Evolutionary conservation across 2,113 vertebrate genomes (phyloP).

Genomic region (Drymodes brunneopygia): DNA sequence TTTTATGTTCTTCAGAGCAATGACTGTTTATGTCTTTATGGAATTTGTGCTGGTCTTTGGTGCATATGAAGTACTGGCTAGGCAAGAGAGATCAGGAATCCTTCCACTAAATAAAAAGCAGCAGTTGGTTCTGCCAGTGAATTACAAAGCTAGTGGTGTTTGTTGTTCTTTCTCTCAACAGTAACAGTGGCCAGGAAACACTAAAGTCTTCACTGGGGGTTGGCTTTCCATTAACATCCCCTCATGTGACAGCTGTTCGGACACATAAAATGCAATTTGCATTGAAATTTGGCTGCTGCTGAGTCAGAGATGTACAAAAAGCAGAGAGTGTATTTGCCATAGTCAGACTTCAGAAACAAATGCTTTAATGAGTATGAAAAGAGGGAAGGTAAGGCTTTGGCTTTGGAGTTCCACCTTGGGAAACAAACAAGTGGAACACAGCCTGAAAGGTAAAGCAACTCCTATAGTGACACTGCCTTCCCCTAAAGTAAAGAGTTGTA

Average conservation of each 20-base stretch:
- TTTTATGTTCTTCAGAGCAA: not conserved
- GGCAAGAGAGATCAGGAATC: not conserved
- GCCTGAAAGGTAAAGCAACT: not conserved
- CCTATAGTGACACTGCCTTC: not conserved
- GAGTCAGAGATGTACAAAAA: not conserved
- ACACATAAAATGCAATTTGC: not conserved
- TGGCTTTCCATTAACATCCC: not conserved
- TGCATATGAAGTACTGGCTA: not conserved
- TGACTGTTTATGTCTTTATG: not conserved
- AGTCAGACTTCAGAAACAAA: not conserved
- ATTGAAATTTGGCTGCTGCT: not conserved
- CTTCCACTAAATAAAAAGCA: not conserved
- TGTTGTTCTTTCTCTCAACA: not conserved
- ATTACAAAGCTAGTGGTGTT: not conserved
- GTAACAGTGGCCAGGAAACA: not conserved
- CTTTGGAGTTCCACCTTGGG: not conserved
- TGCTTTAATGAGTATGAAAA: not conserved
- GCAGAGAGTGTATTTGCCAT: not conserved
- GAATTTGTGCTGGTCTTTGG: not conserved
- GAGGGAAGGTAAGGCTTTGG: not conserved
- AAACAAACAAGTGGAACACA: not conserved
- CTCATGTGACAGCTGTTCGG: not conserved
- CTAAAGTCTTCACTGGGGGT: not conserved
- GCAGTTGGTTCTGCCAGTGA: not conserved
- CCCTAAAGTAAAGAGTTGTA: not conserved